Conservation (phyloP, 2,888 invertebrate genomes). For the Venustoraphidia nigricollis region DNA sequence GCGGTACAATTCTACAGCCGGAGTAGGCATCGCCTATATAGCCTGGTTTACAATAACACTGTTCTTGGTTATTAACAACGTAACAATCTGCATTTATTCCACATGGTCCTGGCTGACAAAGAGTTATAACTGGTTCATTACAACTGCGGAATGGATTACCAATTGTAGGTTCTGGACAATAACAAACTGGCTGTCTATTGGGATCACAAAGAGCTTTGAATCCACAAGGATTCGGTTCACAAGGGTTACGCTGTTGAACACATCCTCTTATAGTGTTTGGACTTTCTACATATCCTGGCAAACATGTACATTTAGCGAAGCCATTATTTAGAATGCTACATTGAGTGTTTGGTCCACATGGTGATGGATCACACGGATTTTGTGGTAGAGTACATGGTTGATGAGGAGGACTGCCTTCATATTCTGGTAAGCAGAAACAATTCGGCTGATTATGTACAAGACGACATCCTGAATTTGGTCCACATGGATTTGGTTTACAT, state of each 20-base stretch:
- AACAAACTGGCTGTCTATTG: constrained; percentile 62
- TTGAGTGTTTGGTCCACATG: constrained; percentile 79
- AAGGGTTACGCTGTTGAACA: constrained; percentile 60
- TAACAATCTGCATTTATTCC: constrained; percentile 74
- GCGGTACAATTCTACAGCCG: constrained; percentile 54
- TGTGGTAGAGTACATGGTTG: constrained; percentile 53
- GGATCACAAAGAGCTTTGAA: constrained; percentile 65
- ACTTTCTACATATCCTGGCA: constrained; percentile 68
- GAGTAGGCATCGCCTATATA: constrained; percentile 66
- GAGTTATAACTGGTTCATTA: constrained; percentile 38
- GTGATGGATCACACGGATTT: constrained; percentile 70
- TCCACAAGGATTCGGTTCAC: constrained; percentile 72
- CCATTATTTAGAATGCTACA: constrained; percentile 63
- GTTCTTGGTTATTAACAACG: constrained; percentile 63
- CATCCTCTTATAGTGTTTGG: constrained; percentile 80
- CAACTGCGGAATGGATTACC: constrained; percentile 76
- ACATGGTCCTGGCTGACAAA: constrained; percentile 73
- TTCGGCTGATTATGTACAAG: constrained; percentile 57
- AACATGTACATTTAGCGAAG: constrained; percentile 75
- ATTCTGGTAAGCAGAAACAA: constrained; percentile 80
- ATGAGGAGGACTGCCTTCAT: constrained; percentile 68
- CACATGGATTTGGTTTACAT: constrained; percentile 71
- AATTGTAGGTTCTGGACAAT: constrained; percentile 65
- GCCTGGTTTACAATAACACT: constrained; percentile 66
- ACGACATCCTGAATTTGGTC: constrained; percentile 68